phyloP scores from a whole-genome alignment of 1,140 invertebrate genomes.

The Brachionus plicatilis region DNA sequence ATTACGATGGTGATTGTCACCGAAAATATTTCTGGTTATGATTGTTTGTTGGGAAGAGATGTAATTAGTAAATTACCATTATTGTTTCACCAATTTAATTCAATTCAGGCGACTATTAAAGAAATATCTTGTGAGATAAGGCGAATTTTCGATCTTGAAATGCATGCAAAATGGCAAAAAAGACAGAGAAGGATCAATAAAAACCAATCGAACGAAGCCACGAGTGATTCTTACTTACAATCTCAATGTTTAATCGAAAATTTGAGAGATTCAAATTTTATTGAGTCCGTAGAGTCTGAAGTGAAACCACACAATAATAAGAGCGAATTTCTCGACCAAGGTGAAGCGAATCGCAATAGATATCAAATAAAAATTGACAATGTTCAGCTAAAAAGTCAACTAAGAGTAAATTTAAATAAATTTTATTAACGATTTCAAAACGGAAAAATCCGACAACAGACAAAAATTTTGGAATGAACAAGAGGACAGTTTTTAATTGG shows the following conservation, averaged over 20 bases:
- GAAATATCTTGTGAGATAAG: background rate
- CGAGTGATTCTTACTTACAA: background rate
- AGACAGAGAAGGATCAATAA: background rate
- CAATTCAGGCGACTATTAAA: background rate
- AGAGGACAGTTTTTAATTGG: background rate
- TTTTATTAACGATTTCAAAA: no score
- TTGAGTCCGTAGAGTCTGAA: background rate
- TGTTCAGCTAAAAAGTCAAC: background rate
- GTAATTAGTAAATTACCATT: background rate
- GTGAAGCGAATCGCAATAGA: background rate
- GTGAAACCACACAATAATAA: background rate
- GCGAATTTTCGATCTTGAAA: background rate
- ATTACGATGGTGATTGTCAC: slow-evolving; percentile 2
- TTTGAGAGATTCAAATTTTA: background rate
- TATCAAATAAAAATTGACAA: background rate
- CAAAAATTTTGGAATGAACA: background rate
- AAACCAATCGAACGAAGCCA: background rate
- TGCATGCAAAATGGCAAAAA: background rate
- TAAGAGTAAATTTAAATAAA: background rate
- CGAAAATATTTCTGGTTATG: background rate
- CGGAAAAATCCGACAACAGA: background rate
- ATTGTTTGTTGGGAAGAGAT: background rate
- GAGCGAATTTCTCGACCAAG: background rate
- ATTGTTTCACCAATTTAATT: background rate
- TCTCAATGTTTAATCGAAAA: background rate